These are phyloP conservation scores for Sinopyrophorus schimmeli DNA, from an alignment of 2,888 invertebrate species.

Conservation along the genomic window DNA sequence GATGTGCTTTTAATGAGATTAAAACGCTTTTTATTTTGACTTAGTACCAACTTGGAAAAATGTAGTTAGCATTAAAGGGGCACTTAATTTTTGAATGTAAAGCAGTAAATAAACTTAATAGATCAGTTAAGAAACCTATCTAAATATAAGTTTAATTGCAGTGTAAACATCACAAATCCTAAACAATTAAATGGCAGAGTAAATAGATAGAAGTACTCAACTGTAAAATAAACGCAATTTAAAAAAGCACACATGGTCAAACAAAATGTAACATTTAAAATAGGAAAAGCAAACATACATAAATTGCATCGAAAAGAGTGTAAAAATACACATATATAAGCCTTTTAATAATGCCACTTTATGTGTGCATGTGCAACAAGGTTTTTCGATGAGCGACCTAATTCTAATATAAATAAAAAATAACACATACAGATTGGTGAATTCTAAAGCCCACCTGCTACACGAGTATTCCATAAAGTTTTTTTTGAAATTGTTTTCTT, in stretches of 20 bases:
- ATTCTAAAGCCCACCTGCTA: not conserved
- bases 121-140: conserved; percentile 12
- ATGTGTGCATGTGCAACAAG: conserved; percentile 14
- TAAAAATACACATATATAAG: conserved; percentile 18
- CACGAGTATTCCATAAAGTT: no score
- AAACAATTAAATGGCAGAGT: conserved; percentile 21
- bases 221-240: conserved; percentile 15
- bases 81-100: conserved; percentile 11
- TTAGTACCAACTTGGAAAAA: no score
- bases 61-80: no score
- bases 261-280: conserved; percentile 18
- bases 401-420: not conserved
- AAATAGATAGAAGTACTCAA: conserved; percentile 20
- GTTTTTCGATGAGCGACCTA: conserved; percentile 11
- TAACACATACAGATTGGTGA: not conserved
- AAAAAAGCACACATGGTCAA: conserved; percentile 21
- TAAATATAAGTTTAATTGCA: conserved; percentile 24
- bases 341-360: conserved; percentile 15
- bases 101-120: conserved; percentile 14
- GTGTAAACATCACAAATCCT: conserved; percentile 20
- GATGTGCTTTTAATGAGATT: no score
- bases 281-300: conserved; percentile 10
- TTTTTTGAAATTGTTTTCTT: no score
- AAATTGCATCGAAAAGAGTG: conserved; percentile 14
- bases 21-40: no score